phyloP scores from a whole-genome alignment of 2,113 vertebrate species.

The Bucco capensis region DNA sequence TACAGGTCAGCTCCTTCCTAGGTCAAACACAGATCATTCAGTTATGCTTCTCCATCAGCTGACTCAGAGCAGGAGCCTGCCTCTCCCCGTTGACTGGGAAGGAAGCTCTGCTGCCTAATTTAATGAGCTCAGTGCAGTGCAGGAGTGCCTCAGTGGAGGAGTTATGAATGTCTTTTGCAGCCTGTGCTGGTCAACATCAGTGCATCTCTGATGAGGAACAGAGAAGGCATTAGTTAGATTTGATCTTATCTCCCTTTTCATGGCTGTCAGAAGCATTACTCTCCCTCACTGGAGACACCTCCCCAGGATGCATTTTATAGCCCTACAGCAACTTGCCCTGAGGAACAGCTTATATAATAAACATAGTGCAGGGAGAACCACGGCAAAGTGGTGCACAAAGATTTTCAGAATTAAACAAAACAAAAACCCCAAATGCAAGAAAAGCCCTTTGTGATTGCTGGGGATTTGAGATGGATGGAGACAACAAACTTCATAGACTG shows the following conservation, averaged over 20 bases:
- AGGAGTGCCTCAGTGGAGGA: neutral
- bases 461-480: neutral
- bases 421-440: too few relatives aligned
- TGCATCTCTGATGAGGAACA: neutral
- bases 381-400: neutral
- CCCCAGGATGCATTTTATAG: neutral
- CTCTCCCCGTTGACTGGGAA: neutral
- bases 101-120: neutral
- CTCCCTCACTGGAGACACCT: neutral
- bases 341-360: neutral
- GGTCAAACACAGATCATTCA: neutral
- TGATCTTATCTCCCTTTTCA: neutral
- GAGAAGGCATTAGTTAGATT: neutral
- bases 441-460: neutral
- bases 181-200: neutral
- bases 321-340: neutral
- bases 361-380: neutral
- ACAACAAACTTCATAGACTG: neutral
- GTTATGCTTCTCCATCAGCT: neutral
- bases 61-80: neutral
- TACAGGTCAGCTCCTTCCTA: neutral
- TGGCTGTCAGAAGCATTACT: neutral
- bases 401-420: neutral
- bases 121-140: neutral
- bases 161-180: fast-evolving